Base-by-base conservation (phyloP, 1,140 invertebrate genomes). In the Pachyrhynchus sulphureomaculatus region DNA sequence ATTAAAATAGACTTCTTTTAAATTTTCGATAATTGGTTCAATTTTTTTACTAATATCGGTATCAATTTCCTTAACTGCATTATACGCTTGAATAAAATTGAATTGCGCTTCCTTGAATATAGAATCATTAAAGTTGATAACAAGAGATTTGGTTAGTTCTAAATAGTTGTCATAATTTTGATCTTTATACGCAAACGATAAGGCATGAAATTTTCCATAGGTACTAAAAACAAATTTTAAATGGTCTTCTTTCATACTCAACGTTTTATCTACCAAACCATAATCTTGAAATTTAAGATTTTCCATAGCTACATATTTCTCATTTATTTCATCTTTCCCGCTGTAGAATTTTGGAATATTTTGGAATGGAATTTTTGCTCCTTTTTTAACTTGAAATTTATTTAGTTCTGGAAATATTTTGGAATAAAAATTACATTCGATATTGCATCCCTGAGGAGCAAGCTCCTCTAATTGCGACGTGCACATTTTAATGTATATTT, bases 221-320 rank as follows among this genome's bases (percentile, higher is more conserved):
- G 21, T 20, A 48, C 60, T 41, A 55, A 63, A 60, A 37, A 66
- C 47, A 9, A 2, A 4, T 34, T 47, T 48, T 4, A 66, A 10
- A 10, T 64, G 60, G 0, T 55, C n/a, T 34, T 53, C 33, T 17
- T 59, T 24, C 3, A 68, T 8, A 29, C 32, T 37, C 13, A 49
- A 23, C 12, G 33, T 55, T 32, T 53, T 62, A 32, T 60, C 55
- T 13, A 24, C 23, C 10, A 66, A 26, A 15, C 17, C 29, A 24
- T 36, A 68, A 26, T 39, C 32, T 18, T 53, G 33, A 15, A 45
- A 9, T 26, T 49, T 56, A 8, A 68, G 21, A 44, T 68, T 60
- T 54, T 64, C 61, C 29, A 85, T 63, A n/a, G n/a, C n/a, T 18
- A 83, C 68, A 4, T 82, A 75, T 37, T 78, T 73, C 41, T 78